Evolutionary conservation across 2,113 vertebrate genomes (phyloP).

Genomic region (Rhinogobius similis): DNA sequence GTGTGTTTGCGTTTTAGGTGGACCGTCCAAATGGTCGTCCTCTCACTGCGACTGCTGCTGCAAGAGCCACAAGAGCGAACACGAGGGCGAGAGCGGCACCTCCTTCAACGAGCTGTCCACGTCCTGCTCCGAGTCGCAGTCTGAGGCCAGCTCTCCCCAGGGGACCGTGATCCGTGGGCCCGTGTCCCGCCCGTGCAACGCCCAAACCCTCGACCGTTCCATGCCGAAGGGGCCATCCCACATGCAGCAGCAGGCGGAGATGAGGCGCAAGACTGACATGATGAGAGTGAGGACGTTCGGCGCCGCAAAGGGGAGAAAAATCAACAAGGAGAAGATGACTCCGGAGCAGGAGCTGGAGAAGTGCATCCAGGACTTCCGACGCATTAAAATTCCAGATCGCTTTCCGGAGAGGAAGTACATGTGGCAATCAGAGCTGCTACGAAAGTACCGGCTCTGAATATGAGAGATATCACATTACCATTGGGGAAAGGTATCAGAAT

Average conservation of each 20-base stretch:
- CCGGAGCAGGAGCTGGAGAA: conserved; percentile 96
- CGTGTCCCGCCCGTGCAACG: conserved; percentile 85
- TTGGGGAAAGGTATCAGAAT: conserved; percentile 38
- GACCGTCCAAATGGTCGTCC: conserved; percentile 85
- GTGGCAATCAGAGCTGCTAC: conserved; percentile 96
- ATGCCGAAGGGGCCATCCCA: conserved; percentile 85
- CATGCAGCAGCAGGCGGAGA: conserved; percentile 87
- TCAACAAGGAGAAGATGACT: conserved; percentile 92
- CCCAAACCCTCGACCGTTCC: conserved; percentile 93
- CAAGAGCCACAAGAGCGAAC: conserved; percentile 92
- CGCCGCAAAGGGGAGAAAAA: conserved; percentile 89
- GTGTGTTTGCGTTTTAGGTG: conserved; percentile 75
- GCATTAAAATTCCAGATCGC: conserved; percentile 94
- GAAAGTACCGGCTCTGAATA: conserved; percentile 91
- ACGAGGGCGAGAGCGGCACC: conserved; percentile 94
- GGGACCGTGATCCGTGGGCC: conserved; percentile 94
- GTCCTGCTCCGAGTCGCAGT: conserved; percentile 97
- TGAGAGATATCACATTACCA: conserved; percentile 19
- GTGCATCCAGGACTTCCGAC: conserved; percentile 97
- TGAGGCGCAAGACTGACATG: conserved; percentile 92
- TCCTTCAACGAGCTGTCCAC: conserved; percentile 97
- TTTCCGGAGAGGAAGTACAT: conserved; percentile 95
- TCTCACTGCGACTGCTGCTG: conserved; percentile 98
- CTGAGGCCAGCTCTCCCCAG: conserved; percentile 94
- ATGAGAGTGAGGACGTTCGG: conserved; percentile 90